Percentiles rank a stretch among this genome's conserved stretches.
These are phyloP conservation scores for Dione juno DNA, from an alignment of 2,888 invertebrate genomes.

Conservation along the genomic window DNA sequence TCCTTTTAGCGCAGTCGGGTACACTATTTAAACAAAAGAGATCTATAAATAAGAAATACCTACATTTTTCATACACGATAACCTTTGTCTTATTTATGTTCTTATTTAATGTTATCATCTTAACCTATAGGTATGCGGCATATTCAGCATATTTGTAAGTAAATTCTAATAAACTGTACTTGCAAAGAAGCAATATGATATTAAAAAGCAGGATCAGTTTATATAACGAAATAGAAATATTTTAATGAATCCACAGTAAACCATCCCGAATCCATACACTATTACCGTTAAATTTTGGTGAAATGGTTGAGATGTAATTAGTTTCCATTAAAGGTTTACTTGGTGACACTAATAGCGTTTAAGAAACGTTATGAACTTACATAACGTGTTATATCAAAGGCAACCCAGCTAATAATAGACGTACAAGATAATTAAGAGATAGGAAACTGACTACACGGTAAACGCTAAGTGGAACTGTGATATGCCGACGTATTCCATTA, in stretches of 20 bases:
- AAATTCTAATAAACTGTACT: too few species aligned
- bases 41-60: too few species aligned
- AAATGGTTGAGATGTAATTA: not conserved
- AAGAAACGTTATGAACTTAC: conserved; percentile 16
- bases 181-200: too few species aligned
- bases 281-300: too few species aligned
- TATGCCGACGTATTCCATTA: conserved; percentile 62
- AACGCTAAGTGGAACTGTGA: conserved; percentile 76
- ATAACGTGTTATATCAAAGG: conserved; percentile 41
- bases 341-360: not conserved
- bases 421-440: conserved; percentile 64
- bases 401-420: conserved; percentile 63
- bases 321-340: conserved; percentile 25
- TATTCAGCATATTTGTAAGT: not conserved
- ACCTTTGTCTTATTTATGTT: not conserved
- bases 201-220: too few species aligned
- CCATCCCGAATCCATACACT: not conserved
- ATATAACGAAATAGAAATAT: too few species aligned
- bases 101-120: not conserved
- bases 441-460: conserved; percentile 67
- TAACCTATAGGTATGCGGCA: not conserved
- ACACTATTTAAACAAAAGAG: too few species aligned
- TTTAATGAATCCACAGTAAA: too few species aligned
- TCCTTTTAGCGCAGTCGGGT: too few species aligned
- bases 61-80: not conserved